phyloP scores from a whole-genome alignment of 2,888 invertebrate species.

The Harpagoxenus sublaevis region DNA sequence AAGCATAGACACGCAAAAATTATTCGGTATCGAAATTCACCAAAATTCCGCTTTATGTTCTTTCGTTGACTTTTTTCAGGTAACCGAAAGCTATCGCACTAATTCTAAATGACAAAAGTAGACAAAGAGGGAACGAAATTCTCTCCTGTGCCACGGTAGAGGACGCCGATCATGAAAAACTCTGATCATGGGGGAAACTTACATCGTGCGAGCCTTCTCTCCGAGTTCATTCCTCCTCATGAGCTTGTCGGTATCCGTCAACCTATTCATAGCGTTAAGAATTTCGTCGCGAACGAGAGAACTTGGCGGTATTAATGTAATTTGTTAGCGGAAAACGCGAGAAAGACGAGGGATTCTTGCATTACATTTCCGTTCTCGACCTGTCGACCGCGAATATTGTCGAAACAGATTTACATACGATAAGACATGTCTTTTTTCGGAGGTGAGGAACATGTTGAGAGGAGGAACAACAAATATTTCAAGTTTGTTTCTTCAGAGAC shows the following conservation, averaged over 20 bases:
- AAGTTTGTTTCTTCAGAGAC: neutral
- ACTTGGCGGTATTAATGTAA: neutral
- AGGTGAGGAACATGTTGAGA: neutral
- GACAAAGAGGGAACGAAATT: slow-evolving; percentile 76
- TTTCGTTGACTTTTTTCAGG: slow-evolving; percentile 83
- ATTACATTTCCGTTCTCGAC: neutral
- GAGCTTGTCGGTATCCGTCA: neutral
- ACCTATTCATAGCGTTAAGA: neutral
- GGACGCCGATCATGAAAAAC: slow-evolving; percentile 73
- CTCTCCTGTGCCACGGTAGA: slow-evolving; percentile 83
- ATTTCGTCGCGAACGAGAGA: neutral
- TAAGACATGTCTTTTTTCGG: neutral
- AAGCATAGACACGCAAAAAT: slow-evolving; percentile 16
- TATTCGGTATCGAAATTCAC: slow-evolving; percentile 52
- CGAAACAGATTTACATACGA: neutral
- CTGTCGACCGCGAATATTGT: slow-evolving; percentile 13
- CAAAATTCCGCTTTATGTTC: slow-evolving; percentile 75
- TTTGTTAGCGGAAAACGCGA: neutral
- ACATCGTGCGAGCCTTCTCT: slow-evolving; percentile 71
- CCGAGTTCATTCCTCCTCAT: slow-evolving; percentile 50
- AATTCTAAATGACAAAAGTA: slow-evolving; percentile 79
- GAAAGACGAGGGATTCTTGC: neutral
- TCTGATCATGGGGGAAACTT: slow-evolving; percentile 62
- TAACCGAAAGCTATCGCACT: slow-evolving; percentile 83
- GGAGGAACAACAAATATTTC: neutral